Evolutionary conservation across 2,888 invertebrate species (phyloP).

Genomic region (Mesorhabditis spiculigera): DNA sequence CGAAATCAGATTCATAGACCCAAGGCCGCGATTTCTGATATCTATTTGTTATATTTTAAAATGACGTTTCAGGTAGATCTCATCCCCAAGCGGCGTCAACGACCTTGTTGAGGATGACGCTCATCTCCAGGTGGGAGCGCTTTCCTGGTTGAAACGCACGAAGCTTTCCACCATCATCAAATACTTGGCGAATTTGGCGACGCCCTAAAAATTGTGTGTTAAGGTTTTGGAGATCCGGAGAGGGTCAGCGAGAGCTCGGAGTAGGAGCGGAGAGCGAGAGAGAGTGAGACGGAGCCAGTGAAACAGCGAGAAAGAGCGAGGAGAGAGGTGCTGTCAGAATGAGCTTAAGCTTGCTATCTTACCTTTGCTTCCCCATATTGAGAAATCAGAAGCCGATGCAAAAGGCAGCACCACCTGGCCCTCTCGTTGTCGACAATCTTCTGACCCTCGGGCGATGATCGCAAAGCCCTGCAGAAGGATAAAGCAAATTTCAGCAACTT

Average conservation of each 20-base stretch:
- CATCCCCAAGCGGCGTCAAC: conserved; percentile 30
- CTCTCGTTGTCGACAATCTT: background rate
- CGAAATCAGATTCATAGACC: no score
- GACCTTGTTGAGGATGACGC: conserved; percentile 22
- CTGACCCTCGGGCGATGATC: background rate
- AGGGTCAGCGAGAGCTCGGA: conserved; percentile 10
- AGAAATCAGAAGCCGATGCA: background rate
- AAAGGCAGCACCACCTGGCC: background rate
- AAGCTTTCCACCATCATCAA: conserved; percentile 11
- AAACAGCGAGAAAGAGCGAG: no score
- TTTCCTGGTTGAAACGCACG: conserved; percentile 9
- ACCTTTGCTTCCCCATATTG: background rate
- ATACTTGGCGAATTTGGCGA: background rate
- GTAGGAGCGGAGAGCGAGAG: conserved; percentile 5
- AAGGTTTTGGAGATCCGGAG: conserved; percentile 12
- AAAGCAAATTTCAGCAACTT: conserved; percentile 16
- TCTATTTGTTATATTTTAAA: background rate
- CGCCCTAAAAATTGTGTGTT: background rate
- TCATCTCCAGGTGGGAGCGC: conserved; percentile 20
- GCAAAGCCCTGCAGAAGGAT: background rate
- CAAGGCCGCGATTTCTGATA: no score
- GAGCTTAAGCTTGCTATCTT: background rate
- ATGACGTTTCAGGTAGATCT: conserved; percentile 26
- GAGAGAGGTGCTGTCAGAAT: background rate
- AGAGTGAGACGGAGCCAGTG: no score